These are phyloP conservation scores for Netelia melanura DNA, from an alignment of 2,888 invertebrate genomes.

Conservation along the genomic window DNA sequence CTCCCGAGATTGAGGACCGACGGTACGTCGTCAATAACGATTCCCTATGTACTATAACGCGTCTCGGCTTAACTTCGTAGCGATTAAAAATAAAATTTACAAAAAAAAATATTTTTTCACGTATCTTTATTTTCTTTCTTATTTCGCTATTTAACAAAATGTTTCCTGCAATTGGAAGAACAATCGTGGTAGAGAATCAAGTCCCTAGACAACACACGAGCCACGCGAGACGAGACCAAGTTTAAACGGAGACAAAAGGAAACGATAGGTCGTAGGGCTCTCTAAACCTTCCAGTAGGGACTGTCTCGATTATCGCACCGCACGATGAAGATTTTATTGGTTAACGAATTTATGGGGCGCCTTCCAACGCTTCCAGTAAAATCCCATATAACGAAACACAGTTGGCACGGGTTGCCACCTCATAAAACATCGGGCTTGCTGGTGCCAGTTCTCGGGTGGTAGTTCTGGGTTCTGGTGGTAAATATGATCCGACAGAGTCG, in stretches of 20 bases:
- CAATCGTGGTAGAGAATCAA: no score
- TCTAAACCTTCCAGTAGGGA: slow-evolving; percentile 14
- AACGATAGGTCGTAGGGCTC: not conserved
- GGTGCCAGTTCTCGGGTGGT: slow-evolving; percentile 64
- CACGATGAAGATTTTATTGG: slow-evolving; percentile 82
- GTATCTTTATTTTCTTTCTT: no score
- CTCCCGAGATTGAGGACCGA: no score
- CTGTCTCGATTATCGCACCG: slow-evolving; percentile 74
- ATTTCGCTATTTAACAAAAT: no score
- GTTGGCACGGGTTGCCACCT: slow-evolving; percentile 82
- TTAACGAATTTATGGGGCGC: slow-evolving; percentile 83
- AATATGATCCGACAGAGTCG: slow-evolving; percentile 46
- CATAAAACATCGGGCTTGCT: slow-evolving; percentile 80
- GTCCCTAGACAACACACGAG: no score
- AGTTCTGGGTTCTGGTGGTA: slow-evolving; percentile 37
- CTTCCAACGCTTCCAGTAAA: slow-evolving; percentile 78
- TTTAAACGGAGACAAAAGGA: not conserved
- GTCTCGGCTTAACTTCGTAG: no score
- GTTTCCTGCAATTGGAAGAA: no score
- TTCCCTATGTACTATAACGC: no score
- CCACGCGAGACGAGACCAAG: no score
- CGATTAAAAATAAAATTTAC: no score
- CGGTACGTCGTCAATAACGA: no score
- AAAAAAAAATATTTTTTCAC: no score
- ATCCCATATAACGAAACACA: slow-evolving; percentile 83